Conservation (phyloP, 2,797 vertebrate species). For the Schizopygopsis malacanthus region DNA sequence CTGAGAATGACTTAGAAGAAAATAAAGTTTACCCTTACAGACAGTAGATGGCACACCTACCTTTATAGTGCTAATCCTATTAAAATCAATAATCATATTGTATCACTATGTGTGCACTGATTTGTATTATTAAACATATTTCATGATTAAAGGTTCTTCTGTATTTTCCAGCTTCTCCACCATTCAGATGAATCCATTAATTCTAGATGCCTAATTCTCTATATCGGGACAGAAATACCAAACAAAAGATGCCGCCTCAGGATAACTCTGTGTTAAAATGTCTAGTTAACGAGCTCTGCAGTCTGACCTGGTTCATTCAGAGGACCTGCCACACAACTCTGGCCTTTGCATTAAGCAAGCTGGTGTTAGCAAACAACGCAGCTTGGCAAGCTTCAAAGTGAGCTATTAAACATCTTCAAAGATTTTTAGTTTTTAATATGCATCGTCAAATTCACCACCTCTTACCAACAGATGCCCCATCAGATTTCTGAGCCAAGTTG, state of each 20-base stretch:
- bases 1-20: not conserved
- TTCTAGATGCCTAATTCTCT: slow-evolving; percentile 21
- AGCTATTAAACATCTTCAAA: slow-evolving; percentile 22
- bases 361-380: not conserved
- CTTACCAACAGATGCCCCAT: not conserved
- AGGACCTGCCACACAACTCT: not conserved
- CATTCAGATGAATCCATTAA: not conserved
- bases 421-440: slow-evolving; percentile 13
- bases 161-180: slow-evolving; percentile 13
- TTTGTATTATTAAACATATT: slow-evolving; percentile 31
- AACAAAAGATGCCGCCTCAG: slow-evolving; percentile 18
- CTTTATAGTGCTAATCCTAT: slow-evolving; percentile 7
- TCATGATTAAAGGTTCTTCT: slow-evolving; percentile 15
- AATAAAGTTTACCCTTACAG: not conserved
- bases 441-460: not conserved
- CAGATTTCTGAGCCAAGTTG: not conserved
- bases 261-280: slow-evolving; percentile 3
- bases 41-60: slow-evolving; percentile 16
- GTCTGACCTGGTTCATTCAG: slow-evolving; percentile 14
- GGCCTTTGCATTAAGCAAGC: not conserved
- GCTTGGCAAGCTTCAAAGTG: not conserved
- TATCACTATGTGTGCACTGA: not conserved
- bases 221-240: slow-evolving; percentile 21
- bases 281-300: slow-evolving; percentile 16
- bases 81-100: slow-evolving; percentile 14